Conservation (phyloP, 2,113 vertebrate genomes). For the Callionymus lyra region DNA sequence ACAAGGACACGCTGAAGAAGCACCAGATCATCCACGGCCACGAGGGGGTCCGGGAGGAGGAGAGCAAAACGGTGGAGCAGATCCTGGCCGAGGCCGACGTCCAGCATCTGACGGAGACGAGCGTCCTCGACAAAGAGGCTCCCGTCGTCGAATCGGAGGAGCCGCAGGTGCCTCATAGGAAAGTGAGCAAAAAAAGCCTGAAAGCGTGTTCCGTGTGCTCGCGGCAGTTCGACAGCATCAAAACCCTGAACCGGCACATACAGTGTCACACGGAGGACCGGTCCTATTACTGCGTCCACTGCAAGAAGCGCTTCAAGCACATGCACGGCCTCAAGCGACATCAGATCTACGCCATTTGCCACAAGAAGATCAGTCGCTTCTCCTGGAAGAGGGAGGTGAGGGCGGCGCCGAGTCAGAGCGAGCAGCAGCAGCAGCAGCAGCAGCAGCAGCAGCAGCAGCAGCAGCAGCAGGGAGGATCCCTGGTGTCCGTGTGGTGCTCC, state of each 20-base stretch:
- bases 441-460: too few relatives aligned
- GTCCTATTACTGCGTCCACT: slow-evolving; percentile 53
- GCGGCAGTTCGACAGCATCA: slow-evolving; percentile 42
- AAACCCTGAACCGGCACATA: slow-evolving; percentile 52
- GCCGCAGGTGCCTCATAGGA: not conserved
- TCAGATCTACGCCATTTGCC: slow-evolving; percentile 59
- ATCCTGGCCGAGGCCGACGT: slow-evolving; percentile 44
- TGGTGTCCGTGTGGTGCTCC: slow-evolving; percentile 54
- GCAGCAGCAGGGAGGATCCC: slow-evolving; percentile 3
- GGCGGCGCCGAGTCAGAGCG: slow-evolving; percentile 4
- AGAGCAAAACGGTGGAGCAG: slow-evolving; percentile 45
- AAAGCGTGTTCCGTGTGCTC: slow-evolving; percentile 47
- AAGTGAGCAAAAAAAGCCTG: slow-evolving; percentile 14
- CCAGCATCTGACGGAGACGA: not conserved
- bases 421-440: slow-evolving; percentile 4
- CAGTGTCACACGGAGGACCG: slow-evolving; percentile 61
- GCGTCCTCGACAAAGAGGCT: slow-evolving; percentile 1
- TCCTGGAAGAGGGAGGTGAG: slow-evolving; percentile 35
- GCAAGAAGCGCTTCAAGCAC: slow-evolving; percentile 60
- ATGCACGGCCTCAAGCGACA: slow-evolving; percentile 61
- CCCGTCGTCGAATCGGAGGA: not conserved
- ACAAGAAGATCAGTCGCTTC: slow-evolving; percentile 46
- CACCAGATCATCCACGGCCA: slow-evolving; percentile 61
- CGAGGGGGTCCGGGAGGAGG: slow-evolving; percentile 52
- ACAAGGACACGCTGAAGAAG: slow-evolving; percentile 61